Percentiles rank a stretch among this genome's conserved stretches.
Evolutionary conservation across 2,797 vertebrate genomes (phyloP).

Genomic region (Botia kubotai): DNA sequence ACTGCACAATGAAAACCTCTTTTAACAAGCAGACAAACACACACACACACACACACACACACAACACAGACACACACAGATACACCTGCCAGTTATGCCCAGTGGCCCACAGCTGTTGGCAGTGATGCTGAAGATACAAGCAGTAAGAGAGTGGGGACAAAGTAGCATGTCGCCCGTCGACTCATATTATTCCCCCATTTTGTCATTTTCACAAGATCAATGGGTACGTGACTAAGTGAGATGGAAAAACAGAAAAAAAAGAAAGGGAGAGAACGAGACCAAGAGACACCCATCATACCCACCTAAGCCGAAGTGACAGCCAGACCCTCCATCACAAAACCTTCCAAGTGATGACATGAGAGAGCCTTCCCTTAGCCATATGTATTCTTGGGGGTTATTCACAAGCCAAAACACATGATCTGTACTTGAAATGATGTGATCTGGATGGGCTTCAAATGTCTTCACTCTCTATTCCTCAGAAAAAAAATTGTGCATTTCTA

Average conservation of each 20-base stretch:
- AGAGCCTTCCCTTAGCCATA: not conserved
- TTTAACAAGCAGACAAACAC: constrained; percentile 26
- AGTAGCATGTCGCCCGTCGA: constrained; percentile 64
- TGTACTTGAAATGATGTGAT: not conserved
- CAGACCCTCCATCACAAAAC: constrained; percentile 9
- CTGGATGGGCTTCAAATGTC: not conserved
- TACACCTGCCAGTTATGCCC: constrained; percentile 32
- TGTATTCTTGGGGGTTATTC: not conserved
- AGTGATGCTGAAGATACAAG: constrained; percentile 46
- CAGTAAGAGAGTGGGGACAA: constrained; percentile 60
- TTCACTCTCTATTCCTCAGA: not conserved
- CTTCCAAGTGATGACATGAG: constrained; percentile 16
- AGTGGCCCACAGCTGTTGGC: constrained; percentile 26
- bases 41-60: constrained; percentile 15
- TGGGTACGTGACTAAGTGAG: constrained; percentile 37
- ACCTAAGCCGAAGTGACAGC: constrained; percentile 29
- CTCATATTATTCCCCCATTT: constrained; percentile 64
- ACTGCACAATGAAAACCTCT: constrained; percentile 37
- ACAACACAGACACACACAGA: not conserved
- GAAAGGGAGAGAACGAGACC: not conserved
- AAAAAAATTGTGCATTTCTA: not conserved
- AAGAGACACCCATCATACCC: constrained; percentile 2
- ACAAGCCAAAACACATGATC: not conserved
- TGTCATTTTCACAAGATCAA: constrained; percentile 60
- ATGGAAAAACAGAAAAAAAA: constrained; percentile 11